Percentiles rank a stretch among this genome's conserved stretches.
phyloP scores from a whole-genome alignment of 2,113 vertebrate species.

The Pterocles burchelli region DNA sequence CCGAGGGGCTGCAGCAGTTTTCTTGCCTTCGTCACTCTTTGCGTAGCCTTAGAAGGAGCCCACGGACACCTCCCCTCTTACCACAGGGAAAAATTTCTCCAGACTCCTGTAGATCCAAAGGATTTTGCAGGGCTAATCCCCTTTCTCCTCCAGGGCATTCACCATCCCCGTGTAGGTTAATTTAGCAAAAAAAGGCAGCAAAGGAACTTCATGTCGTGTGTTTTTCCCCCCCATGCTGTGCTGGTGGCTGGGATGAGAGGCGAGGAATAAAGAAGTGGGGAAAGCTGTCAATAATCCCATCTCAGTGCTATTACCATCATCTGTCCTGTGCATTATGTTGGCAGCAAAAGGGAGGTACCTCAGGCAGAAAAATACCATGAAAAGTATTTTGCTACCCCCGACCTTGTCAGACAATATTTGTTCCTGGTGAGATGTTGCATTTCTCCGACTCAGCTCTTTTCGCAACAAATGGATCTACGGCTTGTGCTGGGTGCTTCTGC shows the following conservation, averaged over 20 bases:
- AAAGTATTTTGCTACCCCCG: not conserved
- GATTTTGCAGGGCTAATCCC: slow-evolving; percentile 4
- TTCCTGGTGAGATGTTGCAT: slow-evolving; percentile 3
- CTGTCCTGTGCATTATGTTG: not conserved
- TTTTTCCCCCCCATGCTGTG: not conserved
- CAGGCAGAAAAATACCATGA: not conserved
- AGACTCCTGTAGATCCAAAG: not conserved
- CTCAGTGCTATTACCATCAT: not conserved
- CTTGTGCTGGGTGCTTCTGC: not conserved
- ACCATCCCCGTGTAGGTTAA: not conserved
- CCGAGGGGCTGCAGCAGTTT: not conserved
- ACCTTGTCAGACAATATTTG: slow-evolving; percentile 15
- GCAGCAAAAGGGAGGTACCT: slow-evolving; percentile 30
- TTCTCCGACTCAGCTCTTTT: not conserved
- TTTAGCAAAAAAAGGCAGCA: not conserved
- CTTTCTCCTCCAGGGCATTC: not conserved
- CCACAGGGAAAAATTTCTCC: not conserved
- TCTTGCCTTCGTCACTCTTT: not conserved
- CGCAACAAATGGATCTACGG: not conserved
- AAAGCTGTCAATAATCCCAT: not conserved
- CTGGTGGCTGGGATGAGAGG: not conserved
- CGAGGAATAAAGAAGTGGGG: not conserved
- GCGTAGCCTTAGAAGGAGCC: not conserved
- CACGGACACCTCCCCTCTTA: not conserved
- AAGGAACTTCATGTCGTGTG: not conserved